Evolutionary conservation across 2,888 invertebrate species (phyloP).

Genomic region (Ceriagrion tenellum): DNA sequence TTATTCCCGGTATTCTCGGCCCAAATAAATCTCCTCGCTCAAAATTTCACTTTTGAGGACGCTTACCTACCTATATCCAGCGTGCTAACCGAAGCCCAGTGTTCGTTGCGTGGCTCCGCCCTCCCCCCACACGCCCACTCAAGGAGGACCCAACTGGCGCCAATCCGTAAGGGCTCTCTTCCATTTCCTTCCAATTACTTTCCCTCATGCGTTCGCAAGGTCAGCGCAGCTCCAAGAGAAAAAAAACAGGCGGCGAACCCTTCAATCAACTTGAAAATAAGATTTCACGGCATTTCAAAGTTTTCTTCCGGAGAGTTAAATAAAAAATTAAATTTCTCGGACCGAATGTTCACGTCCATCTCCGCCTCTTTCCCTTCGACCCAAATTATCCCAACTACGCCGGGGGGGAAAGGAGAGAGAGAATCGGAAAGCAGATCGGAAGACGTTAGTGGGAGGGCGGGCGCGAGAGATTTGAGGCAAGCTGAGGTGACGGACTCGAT

Average conservation of each 20-base stretch:
- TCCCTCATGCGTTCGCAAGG: background rate
- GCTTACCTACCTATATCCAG: background rate
- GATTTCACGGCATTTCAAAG: conserved; percentile 32
- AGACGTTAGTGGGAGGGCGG: background rate
- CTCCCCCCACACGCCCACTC: background rate
- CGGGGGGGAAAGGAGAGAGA: background rate
- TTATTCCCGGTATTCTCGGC: background rate
- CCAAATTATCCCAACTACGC: conserved; percentile 13
- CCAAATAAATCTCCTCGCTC: background rate
- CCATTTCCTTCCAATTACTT: conserved; percentile 20
- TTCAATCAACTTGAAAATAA: conserved; percentile 27
- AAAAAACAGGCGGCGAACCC: background rate
- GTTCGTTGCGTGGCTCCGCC: background rate
- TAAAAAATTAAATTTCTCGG: conserved; percentile 32
- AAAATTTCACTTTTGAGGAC: background rate
- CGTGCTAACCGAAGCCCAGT: background rate
- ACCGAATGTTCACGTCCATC: conserved; percentile 38
- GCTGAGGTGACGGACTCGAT: background rate
- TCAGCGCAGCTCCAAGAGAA: background rate
- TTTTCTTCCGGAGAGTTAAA: conserved; percentile 24
- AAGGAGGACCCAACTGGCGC: conserved; percentile 1
- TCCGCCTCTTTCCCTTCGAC: background rate
- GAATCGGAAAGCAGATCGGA: background rate
- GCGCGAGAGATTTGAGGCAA: background rate
- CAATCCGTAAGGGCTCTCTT: background rate